Evolutionary conservation across 2,113 vertebrate species (phyloP).

Genomic region (Crotalus viridis): DNA sequence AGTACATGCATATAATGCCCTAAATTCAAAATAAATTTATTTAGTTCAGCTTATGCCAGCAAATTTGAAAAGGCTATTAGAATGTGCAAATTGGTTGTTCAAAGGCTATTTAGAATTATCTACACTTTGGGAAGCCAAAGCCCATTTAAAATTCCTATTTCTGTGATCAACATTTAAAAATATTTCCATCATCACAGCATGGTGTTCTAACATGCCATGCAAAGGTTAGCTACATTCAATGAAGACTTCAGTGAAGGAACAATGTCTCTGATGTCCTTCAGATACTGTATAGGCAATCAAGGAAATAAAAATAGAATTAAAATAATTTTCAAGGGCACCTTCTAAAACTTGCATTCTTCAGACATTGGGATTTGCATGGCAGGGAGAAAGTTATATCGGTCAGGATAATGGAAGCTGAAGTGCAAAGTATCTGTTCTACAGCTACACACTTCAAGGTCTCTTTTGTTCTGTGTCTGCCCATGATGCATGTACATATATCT

Average conservation of each 20-base stretch:
- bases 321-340: not conserved
- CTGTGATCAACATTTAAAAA: not conserved
- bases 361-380: not conserved
- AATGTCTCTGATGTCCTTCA: not conserved
- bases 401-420: not conserved
- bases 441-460: too few relatives aligned
- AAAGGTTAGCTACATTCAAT: not conserved
- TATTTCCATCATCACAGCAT: not conserved
- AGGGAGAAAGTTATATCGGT: not conserved
- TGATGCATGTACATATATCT: accelerated
- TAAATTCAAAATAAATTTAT: not conserved
- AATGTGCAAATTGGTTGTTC: not conserved
- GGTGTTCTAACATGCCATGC: not conserved
- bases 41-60: not conserved
- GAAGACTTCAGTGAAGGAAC: not conserved
- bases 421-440: not conserved
- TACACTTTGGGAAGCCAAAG: not conserved
- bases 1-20: not conserved
- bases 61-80: not conserved
- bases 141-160: not conserved
- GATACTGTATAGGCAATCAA: not conserved
- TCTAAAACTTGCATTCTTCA: not conserved
- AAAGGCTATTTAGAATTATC: not conserved
- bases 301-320: not conserved
- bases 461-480: accelerated